Evolutionary conservation across 1,140 invertebrate genomes (phyloP), one percentile per base, ranked within the genome.

Genomic region (Kradibia gibbosae): DNA sequence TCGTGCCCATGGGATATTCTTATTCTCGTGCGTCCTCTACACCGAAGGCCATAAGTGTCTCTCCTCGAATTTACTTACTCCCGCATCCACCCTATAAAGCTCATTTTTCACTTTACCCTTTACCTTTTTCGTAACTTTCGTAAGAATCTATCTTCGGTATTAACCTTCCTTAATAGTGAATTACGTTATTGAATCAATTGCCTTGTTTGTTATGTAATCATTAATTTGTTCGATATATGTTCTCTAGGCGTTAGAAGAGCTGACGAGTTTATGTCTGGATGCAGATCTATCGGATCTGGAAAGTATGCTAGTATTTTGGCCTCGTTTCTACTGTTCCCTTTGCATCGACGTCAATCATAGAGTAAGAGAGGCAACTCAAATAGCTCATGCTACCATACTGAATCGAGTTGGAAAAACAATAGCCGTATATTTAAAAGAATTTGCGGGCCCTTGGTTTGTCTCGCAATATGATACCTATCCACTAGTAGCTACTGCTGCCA

Each of bases 231-330:
- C n/a, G n/a, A n/a, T n/a, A n/a, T n/a, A n/a, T n/a, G n/a, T n/a
- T n/a, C n/a, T n/a, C n/a, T 84, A 96, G 94, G 96, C 96, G 7
- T 88, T 97, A 28, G 95, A 96, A 91, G 96, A 97, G 89, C 95
- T 97, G 88, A 90, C 92, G 53, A 92, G 93, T 10, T 85, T 96
- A 5, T 94, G 96, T 82, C 91, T 92, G 85, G 92, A 93, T 82
- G 92, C 93, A 48, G 92, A 94, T 83, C 85, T 92, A 22, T 93
- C 94, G 31, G 87, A 89, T 22, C 87, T 96, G 0, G 94, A 95
- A 87, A 90, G 91, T 67, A 92, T 96, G 17, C 89, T 98, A 39
- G 94, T 95, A 10, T 94, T 95, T 86, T 98, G 96, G 96, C 94
- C 96, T 1, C 91, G 95, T 83, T 89, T 96, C 10, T 98, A 96